Conservation (phyloP, 2,113 vertebrate genomes). For the Cyprinus carpio region DNA sequence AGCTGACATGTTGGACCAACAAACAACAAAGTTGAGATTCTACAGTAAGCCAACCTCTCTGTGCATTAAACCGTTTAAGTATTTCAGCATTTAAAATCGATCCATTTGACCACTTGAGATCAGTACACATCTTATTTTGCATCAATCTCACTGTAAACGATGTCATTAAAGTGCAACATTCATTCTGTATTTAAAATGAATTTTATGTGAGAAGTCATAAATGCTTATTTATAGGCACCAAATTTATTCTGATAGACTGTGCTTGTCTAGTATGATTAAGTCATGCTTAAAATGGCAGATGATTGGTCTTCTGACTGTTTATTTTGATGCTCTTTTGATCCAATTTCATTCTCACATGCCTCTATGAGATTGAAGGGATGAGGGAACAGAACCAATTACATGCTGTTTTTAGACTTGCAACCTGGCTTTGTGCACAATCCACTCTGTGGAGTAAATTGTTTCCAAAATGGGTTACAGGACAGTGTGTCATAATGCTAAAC, state of each 20-base stretch:
- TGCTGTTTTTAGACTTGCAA: background rate
- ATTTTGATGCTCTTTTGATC: slow-evolving; percentile 9
- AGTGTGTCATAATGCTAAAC: background rate
- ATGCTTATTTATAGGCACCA: background rate
- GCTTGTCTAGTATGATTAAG: background rate
- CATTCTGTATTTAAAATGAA: background rate
- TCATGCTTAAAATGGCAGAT: background rate
- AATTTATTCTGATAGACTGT: background rate
- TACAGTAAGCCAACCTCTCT: background rate
- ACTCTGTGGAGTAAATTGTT: background rate
- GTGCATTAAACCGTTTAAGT: background rate
- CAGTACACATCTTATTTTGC: background rate
- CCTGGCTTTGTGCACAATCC: background rate
- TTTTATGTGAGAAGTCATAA: background rate
- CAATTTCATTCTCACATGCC: background rate
- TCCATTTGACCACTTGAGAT: background rate
- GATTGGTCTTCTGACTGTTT: background rate
- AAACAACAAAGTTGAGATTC: background rate
- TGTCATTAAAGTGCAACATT: background rate
- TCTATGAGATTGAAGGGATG: slow-evolving; percentile 19
- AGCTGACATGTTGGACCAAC: background rate
- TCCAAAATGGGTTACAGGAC: background rate
- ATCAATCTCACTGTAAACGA: background rate
- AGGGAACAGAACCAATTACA: background rate
- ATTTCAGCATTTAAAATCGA: background rate